Evolutionary conservation across 2,888 invertebrate genomes (phyloP).

Genomic region (Antheraea yamamai): DNA sequence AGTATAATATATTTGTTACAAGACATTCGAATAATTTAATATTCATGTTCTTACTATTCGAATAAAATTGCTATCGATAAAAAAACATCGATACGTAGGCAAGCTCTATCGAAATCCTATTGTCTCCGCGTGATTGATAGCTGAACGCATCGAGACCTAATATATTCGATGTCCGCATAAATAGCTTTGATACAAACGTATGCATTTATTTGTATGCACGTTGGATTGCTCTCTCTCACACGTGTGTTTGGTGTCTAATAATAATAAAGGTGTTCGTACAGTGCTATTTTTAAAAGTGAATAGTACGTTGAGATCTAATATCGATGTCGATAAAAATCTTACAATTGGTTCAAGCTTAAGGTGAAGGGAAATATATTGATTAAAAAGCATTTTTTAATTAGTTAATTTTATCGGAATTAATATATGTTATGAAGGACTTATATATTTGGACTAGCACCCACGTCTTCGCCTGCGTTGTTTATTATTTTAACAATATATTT

Average conservation of each 20-base stretch:
- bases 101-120: neutral
- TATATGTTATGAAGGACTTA: too few species aligned
- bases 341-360: too few species aligned
- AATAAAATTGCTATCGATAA: too few species aligned
- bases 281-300: neutral
- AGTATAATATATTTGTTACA: neutral
- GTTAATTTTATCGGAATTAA: too few species aligned
- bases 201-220: constrained; percentile 10
- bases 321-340: too few species aligned
- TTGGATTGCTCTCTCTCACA: constrained; percentile 1
- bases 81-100: neutral
- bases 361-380: too few species aligned
- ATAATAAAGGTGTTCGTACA: neutral
- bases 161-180: constrained; percentile 23
- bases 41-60: too few species aligned
- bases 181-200: constrained; percentile 22
- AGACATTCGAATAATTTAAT: neutral
- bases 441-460: too few species aligned
- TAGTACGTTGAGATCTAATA: too few species aligned
- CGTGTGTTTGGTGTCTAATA: neutral
- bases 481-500: too few species aligned
- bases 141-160: constrained; percentile 21
- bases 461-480: too few species aligned
- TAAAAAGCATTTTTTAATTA: too few species aligned
- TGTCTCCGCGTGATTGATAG: neutral